These are phyloP conservation scores for Poliocrania exsul DNA, from an alignment of 2,797 vertebrate genomes.

Conservation along the genomic window DNA sequence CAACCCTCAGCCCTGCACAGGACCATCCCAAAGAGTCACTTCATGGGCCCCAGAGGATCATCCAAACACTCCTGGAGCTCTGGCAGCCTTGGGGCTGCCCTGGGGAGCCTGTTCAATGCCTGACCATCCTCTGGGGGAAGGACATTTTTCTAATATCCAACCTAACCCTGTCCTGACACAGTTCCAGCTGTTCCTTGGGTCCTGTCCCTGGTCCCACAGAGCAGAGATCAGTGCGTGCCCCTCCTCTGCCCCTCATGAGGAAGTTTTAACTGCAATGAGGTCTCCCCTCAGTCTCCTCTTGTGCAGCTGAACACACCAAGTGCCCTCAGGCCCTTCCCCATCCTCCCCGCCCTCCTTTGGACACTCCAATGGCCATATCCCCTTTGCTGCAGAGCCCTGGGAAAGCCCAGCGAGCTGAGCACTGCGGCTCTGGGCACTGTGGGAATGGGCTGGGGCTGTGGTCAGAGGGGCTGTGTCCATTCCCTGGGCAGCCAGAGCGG, in stretches of 20 bases:
- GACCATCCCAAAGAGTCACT: not conserved
- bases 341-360: not conserved
- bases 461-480: not conserved
- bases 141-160: not conserved
- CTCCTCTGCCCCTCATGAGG: not conserved
- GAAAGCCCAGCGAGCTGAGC: not conserved
- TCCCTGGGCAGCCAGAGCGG: not conserved
- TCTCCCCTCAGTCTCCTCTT: too few species aligned
- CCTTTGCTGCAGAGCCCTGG: not conserved
- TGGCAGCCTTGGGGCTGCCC: not conserved
- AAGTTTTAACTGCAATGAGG: not conserved
- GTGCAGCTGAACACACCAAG: not conserved
- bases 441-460: not conserved
- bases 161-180: not conserved
- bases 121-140: not conserved
- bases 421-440: not conserved
- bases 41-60: not conserved
- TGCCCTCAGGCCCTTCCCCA: not conserved
- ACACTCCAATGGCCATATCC: not conserved
- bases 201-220: not conserved
- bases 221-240: not conserved
- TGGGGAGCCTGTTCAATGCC: not conserved
- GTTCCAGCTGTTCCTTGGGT: not conserved
- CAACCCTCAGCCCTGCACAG: too few species aligned
- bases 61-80: not conserved